phyloP scores from a whole-genome alignment of 2,113 vertebrate species.

The Guaruba guarouba region DNA sequence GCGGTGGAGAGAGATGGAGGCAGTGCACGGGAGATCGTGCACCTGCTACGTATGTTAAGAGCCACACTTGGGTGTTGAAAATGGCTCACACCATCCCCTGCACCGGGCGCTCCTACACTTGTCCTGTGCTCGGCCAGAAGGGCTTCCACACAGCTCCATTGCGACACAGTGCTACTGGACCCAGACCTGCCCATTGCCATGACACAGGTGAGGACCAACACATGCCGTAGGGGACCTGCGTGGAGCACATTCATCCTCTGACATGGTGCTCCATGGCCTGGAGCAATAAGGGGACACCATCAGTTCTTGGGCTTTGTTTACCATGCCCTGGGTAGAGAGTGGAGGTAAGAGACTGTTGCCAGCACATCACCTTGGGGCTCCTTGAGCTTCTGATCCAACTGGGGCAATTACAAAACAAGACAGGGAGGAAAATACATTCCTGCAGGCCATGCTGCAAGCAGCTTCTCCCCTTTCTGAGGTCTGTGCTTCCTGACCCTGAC shows the following conservation, averaged over 20 bases:
- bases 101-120: rapidly evolving
- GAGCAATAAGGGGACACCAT: not conserved
- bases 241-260: not conserved
- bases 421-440: not conserved
- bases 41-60: rapidly evolving
- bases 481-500: not conserved
- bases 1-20: not conserved
- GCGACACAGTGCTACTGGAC: rapidly evolving
- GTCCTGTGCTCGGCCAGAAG: not conserved
- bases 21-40: rapidly evolving
- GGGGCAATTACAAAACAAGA: not conserved
- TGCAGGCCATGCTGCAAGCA: not conserved
- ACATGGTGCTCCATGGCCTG: rapidly evolving
- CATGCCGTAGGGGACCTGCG: rapidly evolving
- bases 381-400: not conserved
- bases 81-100: not conserved
- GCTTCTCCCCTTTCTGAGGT: not conserved
- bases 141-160: not conserved
- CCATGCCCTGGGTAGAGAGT: rapidly evolving
- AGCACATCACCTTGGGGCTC: not conserved
- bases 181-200: rapidly evolving
- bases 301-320: not conserved
- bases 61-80: not conserved
- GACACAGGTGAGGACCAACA: rapidly evolving
- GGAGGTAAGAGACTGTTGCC: rapidly evolving